Conservation (phyloP, 2,888 invertebrate species). For the Platycheirus albimanus region DNA sequence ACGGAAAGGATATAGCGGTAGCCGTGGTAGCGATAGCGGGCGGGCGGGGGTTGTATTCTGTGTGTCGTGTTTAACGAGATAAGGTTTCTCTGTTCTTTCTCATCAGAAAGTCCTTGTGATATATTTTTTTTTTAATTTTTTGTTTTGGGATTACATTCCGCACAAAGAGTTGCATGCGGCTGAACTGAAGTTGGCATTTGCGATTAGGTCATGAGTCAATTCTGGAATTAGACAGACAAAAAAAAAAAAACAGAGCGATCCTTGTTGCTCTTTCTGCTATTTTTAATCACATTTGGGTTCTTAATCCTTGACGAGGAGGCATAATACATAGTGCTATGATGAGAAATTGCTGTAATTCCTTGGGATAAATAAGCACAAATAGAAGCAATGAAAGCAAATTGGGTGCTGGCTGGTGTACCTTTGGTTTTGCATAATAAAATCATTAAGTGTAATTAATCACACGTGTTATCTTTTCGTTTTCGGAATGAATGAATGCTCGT, state of each 20-base stretch:
- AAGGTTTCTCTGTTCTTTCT: constrained; percentile 56
- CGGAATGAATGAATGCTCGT: constrained; percentile 59
- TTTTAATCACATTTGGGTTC: constrained; percentile 70
- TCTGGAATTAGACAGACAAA: constrained; percentile 60
- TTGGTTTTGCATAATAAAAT: constrained; percentile 73
- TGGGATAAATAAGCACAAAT: constrained; percentile 69
- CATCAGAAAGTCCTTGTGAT: constrained; percentile 24
- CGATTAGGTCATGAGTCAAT: constrained; percentile 74
- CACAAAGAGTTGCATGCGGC: constrained; percentile 62
- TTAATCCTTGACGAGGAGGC: constrained; percentile 66
- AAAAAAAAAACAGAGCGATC: constrained; percentile 16
- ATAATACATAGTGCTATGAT: constrained; percentile 39
- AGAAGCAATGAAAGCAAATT: constrained; percentile 71
- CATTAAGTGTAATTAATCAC: constrained; percentile 74
- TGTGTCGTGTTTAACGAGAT: constrained; percentile 71
- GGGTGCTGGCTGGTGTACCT: constrained; percentile 61
- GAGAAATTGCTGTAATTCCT: constrained; percentile 70
- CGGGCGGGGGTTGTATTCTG: constrained; percentile 17
- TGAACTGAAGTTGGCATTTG: constrained; percentile 43
- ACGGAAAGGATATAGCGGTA: constrained; percentile 41
- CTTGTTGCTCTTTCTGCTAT: constrained; percentile 31
- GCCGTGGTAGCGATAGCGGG: background rate
- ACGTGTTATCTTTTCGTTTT: constrained; percentile 66
- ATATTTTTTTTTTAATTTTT: constrained; percentile 21
- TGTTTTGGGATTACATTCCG: constrained; percentile 62